Evolutionary conservation across 2,888 invertebrate species (phyloP).

Genomic region (Acholoe squamosa): DNA sequence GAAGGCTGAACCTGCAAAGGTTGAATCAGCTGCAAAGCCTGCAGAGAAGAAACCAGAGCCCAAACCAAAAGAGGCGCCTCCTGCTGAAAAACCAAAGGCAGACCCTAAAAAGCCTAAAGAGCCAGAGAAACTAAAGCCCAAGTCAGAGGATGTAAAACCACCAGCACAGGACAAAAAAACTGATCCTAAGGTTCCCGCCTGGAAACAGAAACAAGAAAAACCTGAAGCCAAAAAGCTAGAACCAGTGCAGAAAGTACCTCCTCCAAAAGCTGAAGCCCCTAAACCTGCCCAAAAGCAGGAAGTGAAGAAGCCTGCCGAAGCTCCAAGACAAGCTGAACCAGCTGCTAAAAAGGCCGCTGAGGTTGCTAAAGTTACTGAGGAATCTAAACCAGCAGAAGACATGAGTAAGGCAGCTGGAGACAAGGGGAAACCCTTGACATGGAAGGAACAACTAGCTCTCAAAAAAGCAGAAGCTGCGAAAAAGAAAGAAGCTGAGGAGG

Average conservation of each 20-base stretch:
- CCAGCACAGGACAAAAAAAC: not conserved
- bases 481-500: not conserved
- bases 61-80: not conserved
- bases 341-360: not conserved
- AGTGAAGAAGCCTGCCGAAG: conserved; percentile 39
- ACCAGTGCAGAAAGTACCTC: not conserved
- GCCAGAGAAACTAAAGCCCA: not conserved
- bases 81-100: not conserved
- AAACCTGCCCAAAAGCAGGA: conserved; percentile 8
- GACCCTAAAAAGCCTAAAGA: not conserved
- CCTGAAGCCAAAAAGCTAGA: not conserved
- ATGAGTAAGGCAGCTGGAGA: not conserved
- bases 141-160: not conserved
- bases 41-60: not conserved
- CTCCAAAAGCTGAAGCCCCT: not conserved
- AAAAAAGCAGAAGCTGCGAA: conserved; percentile 51
- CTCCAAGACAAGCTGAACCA: not conserved
- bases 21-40: not conserved
- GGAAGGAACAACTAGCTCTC: not conserved
- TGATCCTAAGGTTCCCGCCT: not conserved
- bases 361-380: not conserved
- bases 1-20: not conserved
- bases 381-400: not conserved
- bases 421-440: conserved; percentile 24
- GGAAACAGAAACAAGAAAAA: not conserved